Conservation (phyloP, 2,113 vertebrate genomes). For the Channa maculata region DNA sequence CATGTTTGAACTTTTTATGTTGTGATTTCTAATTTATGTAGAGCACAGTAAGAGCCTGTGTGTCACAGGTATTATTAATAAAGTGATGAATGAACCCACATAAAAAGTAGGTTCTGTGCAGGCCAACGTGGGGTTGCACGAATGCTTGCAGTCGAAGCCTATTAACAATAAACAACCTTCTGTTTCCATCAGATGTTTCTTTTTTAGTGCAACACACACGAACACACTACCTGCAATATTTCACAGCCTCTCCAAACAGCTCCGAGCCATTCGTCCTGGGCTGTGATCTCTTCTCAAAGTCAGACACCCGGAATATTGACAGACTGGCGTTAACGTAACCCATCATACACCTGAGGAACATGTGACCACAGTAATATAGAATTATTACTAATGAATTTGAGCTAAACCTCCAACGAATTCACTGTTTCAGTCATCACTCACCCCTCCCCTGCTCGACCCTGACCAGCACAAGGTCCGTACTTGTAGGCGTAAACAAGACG, state of each 20-base stretch:
- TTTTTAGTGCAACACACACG: not conserved
- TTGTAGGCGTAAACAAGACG: slow-evolving; percentile 95
- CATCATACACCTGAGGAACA: slow-evolving; percentile 89
- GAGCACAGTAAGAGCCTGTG: slow-evolving; percentile 6
- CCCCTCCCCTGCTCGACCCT: slow-evolving; percentile 91
- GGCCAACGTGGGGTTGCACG: not conserved
- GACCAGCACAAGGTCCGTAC: slow-evolving; percentile 94
- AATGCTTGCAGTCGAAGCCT: slow-evolving; percentile 2
- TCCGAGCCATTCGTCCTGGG: slow-evolving; percentile 88
- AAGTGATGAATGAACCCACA: slow-evolving; percentile 18
- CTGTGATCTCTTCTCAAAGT: slow-evolving; percentile 91
- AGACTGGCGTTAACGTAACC: slow-evolving; percentile 94
- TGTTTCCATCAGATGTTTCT: not conserved
- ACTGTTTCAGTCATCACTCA: slow-evolving; percentile 70
- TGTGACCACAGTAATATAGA: not conserved
- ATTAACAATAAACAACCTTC: too few species aligned
- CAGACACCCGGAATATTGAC: slow-evolving; percentile 90
- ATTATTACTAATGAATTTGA: too few species aligned
- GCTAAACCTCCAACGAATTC: too few species aligned
- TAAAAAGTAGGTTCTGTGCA: not conserved
- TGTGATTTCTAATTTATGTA: slow-evolving; percentile 8
- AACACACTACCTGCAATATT: slow-evolving; percentile 88
- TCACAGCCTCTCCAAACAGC: slow-evolving; percentile 86
- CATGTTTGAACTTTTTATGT: not conserved
- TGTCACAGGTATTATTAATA: slow-evolving; percentile 11